Conservation (phyloP, 1,140 invertebrate species). For the Lysiphlebus fabarum region DNA sequence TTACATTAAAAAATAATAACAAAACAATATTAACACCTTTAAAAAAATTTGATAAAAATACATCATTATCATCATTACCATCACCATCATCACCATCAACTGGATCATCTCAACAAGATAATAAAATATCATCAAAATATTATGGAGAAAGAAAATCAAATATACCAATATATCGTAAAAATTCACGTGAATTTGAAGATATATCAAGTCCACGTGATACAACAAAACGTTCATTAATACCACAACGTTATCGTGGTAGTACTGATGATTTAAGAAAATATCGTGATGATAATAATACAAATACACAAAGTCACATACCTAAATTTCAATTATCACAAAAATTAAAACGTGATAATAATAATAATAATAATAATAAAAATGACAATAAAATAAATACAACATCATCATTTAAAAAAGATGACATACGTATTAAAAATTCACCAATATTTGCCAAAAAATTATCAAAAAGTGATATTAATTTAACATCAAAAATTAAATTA, state of each 20-base stretch:
- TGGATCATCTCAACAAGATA: too few species aligned
- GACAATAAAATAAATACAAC: constrained; percentile 34
- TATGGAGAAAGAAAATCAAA: constrained; percentile 47
- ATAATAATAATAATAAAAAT: constrained; percentile 46
- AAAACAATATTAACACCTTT: too few species aligned
- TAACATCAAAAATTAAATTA: background rate
- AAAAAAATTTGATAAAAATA: too few species aligned
- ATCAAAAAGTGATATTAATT: background rate
- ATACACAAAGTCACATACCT: constrained; percentile 48
- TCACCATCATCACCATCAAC: too few species aligned
- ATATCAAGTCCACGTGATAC: constrained; percentile 49
- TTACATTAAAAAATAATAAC: too few species aligned
- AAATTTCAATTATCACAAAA: constrained; percentile 38
- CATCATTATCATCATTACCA: too few species aligned
- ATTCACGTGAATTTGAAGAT: constrained; percentile 50
- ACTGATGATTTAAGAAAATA: constrained; percentile 50
- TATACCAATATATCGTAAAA: constrained; percentile 49
- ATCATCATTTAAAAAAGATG: background rate
- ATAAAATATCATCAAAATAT: constrained; percentile 31
- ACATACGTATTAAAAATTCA: constrained; percentile 22
- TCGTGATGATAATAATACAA: constrained; percentile 47
- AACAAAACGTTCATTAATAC: constrained; percentile 49
- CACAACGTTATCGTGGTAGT: constrained; percentile 49
- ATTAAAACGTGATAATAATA: constrained; percentile 43
- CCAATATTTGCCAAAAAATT: constrained; percentile 26